These are phyloP conservation scores for Sebastes cheni DNA, from an alignment of 2,797 vertebrate species.

Conservation along the genomic window DNA sequence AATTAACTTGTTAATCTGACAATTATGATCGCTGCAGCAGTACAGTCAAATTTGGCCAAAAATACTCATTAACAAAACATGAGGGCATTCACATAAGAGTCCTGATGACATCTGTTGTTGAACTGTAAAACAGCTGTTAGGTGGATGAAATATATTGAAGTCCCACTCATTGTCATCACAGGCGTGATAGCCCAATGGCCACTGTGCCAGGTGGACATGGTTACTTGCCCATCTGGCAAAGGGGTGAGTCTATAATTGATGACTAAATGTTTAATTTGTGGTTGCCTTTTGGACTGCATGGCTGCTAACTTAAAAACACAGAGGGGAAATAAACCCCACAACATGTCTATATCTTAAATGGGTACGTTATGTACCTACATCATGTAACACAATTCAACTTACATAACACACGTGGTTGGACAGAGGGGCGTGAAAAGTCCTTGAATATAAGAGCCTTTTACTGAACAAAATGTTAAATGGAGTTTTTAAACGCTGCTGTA, in stretches of 20 bases:
- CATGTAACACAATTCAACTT: not conserved
- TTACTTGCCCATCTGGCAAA: not conserved
- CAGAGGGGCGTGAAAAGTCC: not conserved
- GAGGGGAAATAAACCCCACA: not conserved
- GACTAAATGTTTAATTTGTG: not conserved
- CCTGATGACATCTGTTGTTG: not conserved
- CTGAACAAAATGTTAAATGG: not conserved
- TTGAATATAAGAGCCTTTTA: not conserved
- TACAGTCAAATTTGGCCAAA: not conserved
- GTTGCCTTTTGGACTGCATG: not conserved
- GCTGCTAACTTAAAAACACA: not conserved
- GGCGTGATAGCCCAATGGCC: not conserved
- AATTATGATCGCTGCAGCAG: not conserved
- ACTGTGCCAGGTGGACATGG: not conserved
- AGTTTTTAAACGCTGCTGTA: fast-evolving
- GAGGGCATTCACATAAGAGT: not conserved
- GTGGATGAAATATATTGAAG: not conserved
- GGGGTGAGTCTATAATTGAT: not conserved
- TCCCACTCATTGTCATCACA: not conserved
- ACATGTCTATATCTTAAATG: not conserved
- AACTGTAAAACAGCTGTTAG: constrained; percentile 3
- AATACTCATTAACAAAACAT: not conserved
- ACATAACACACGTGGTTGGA: constrained; percentile 20
- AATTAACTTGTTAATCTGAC: not conserved
- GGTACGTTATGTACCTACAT: not conserved